These are phyloP conservation scores for Barbus barbus DNA, from an alignment of 2,113 vertebrate species.

Conservation along the genomic window DNA sequence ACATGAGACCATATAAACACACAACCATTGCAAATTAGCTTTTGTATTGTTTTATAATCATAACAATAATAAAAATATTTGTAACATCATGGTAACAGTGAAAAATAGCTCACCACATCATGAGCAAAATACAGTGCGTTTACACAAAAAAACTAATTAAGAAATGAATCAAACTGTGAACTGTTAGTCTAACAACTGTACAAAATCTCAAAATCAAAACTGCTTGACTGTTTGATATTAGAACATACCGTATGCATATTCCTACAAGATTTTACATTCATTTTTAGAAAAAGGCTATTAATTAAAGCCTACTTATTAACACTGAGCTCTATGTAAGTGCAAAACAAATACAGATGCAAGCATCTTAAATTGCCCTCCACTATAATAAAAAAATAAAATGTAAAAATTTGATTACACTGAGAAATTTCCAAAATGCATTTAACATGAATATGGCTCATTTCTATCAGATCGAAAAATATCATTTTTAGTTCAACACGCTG, in stretches of 20 bases:
- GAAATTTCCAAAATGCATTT: neutral
- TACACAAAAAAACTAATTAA: slow-evolving; percentile 27
- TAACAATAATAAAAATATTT: slow-evolving; percentile 64
- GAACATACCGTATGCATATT: too few species aligned
- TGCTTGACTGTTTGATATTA: too few species aligned
- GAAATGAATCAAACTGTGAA: neutral
- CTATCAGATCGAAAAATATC: neutral
- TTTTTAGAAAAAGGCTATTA: neutral
- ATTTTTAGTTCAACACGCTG: neutral
- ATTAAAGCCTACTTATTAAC: neutral
- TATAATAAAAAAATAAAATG: neutral
- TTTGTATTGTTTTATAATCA: slow-evolving; percentile 65
- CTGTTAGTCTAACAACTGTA: neutral
- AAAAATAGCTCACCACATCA: slow-evolving; percentile 58
- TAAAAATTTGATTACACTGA: neutral
- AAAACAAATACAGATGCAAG: neutral
- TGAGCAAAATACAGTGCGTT: slow-evolving; percentile 12
- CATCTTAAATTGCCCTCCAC: neutral
- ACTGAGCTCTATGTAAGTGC: neutral
- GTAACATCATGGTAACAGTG: slow-evolving; percentile 52
- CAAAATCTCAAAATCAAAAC: neutral
- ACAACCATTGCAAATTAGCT: slow-evolving; percentile 74
- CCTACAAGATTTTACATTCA: neutral
- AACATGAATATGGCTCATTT: neutral
- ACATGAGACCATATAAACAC: slow-evolving; percentile 86